Base-by-base conservation (phyloP, 2,888 invertebrate species). In the Plagodis pulveraria region DNA sequence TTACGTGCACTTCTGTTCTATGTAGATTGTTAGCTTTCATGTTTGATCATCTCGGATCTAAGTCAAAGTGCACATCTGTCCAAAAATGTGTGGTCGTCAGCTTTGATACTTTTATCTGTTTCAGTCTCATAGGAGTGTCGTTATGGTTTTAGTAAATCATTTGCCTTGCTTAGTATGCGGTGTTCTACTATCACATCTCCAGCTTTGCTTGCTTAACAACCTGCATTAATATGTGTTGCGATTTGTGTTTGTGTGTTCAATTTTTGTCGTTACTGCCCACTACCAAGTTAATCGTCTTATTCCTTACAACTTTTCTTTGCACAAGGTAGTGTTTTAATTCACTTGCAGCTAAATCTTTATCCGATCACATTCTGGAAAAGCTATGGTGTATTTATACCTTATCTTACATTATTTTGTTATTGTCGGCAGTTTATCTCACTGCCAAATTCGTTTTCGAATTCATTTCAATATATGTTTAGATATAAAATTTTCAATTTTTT, bases 221-320 rank as follows among this genome's bases (percentile, higher is more conserved):
- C 69, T 78, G 84, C 87, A 80, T 84, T 80, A 75, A 78, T 61
- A 58, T 72, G 81, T 87, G 84, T 84, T 81, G 90, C 90, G 92
- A 91, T 91, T 86, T 88, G 92, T 91, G 92, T 92, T 92, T 91
- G 91, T 92, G 89, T 91, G 90, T 88, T 80, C 74, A 71, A 76
- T 66, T 81, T 71, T 58, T 74, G 73, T 70, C 50, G 36, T 50
- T 57, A 48, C 53, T 54, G 46, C 58, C 62, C 56, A 68, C 64
- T 66, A 66, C 63, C 58, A 62, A 47, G 56, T 57, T 58, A 68
- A 66, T 59, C 50, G 50, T 51, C 45, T 56, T 52, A 52, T 11
- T 50, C 45, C 48, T 56, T 51, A 62, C 53, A 56, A 61, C 49
- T 54, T 60, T 33, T 45, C 22, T 22, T 57, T 63, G 66, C 67